These are phyloP conservation scores for Noctua fimbriata DNA, from an alignment of 2,888 invertebrate genomes.

Conservation along the genomic window DNA sequence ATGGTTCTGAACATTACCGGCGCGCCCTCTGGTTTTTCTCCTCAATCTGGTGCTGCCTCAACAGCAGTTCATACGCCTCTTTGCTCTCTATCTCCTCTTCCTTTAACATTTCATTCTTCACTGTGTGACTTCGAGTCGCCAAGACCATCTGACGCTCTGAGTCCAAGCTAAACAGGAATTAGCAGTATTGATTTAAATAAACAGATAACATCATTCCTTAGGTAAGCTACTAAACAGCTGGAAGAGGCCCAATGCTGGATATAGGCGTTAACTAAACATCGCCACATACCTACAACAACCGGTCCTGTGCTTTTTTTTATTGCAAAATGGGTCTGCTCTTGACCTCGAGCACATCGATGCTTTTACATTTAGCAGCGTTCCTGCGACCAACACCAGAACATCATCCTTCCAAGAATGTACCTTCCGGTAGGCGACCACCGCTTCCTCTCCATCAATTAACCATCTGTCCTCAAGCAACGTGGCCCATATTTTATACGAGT, in stretches of 20 bases:
- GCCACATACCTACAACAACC: too few relatives aligned
- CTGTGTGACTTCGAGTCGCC: conserved; percentile 84
- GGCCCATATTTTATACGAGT: too few relatives aligned
- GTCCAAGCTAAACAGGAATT: conserved; percentile 76
- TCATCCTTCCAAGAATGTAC: too few relatives aligned
- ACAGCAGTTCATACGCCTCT: conserved; percentile 83
- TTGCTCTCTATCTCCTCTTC: conserved; percentile 85
- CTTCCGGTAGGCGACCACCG: neutral
- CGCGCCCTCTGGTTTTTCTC: conserved; percentile 89
- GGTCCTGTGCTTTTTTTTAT: too few relatives aligned
- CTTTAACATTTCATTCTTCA: conserved; percentile 86
- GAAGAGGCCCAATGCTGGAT: neutral
- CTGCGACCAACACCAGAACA: too few relatives aligned
- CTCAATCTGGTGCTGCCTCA: conserved; percentile 84
- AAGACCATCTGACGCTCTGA: conserved; percentile 90
- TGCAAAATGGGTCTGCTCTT: too few relatives aligned
- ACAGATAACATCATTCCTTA: neutral
- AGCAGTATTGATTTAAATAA: neutral
- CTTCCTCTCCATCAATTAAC: neutral
- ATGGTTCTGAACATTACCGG: conserved; percentile 71
- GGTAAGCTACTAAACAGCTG: neutral
- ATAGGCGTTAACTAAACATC: neutral
- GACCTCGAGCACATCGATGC: too few relatives aligned
- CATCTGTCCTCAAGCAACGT: neutral
- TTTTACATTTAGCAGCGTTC: neutral